Percentiles rank a stretch among this genome's conserved stretches.
phyloP scores from a whole-genome alignment of 2,888 invertebrate species.

The Coecobrya sp. region DNA sequence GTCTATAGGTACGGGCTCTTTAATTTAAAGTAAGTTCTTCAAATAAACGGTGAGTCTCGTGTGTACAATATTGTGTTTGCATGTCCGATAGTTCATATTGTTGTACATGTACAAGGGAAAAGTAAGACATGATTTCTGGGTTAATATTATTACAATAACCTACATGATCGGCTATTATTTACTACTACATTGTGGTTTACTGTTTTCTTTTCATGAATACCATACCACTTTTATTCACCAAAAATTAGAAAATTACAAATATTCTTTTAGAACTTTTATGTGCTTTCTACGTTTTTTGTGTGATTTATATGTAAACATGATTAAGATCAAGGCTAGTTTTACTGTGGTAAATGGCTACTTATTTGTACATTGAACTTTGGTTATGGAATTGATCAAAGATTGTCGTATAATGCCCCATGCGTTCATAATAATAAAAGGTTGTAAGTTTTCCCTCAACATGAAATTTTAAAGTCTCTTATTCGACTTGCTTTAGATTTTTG shows the following conservation, averaged over 20 bases:
- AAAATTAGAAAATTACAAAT: constrained; percentile 44
- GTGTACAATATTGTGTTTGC: not conserved
- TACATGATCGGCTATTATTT: constrained; percentile 27
- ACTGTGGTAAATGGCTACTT: not conserved
- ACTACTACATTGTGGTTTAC: constrained; percentile 15
- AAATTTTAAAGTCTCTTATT: too few relatives aligned
- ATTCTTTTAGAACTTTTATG: not conserved
- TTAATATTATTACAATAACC: constrained; percentile 53
- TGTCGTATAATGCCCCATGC: constrained; percentile 44
- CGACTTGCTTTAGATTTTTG: too few relatives aligned
- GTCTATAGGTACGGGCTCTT: constrained; percentile 22
- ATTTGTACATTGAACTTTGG: not conserved
- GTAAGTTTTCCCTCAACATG: too few relatives aligned
- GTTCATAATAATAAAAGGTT: too few relatives aligned
- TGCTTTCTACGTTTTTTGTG: constrained; percentile 41
- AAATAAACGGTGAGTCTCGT: constrained; percentile 35
- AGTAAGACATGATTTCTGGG: constrained; percentile 52
- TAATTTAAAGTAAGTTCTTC: constrained; percentile 45
- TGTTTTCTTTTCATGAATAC: constrained; percentile 43
- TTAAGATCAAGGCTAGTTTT: constrained; percentile 56
- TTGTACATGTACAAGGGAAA: not conserved
- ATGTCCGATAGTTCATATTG: constrained; percentile 12
- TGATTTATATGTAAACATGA: constrained; percentile 63
- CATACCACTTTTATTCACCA: constrained; percentile 33
- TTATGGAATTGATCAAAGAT: not conserved